phyloP scores from a whole-genome alignment of 2,113 vertebrate species.

The Chloebia gouldiae region DNA sequence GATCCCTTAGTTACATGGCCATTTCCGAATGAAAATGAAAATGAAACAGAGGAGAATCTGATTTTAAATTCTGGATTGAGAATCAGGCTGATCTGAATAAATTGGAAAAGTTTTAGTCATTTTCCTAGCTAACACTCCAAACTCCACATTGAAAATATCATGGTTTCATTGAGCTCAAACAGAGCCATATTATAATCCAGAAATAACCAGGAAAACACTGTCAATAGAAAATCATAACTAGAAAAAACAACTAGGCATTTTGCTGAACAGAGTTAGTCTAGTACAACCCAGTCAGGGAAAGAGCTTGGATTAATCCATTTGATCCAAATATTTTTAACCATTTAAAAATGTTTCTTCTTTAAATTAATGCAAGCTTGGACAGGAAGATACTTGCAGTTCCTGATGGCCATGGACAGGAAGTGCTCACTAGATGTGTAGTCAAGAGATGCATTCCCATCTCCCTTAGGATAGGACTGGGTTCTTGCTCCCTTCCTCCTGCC shows the following conservation, averaged over 20 bases:
- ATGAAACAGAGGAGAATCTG: not conserved
- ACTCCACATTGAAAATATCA: not conserved
- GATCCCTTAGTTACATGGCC: fast-evolving
- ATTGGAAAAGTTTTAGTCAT: not conserved
- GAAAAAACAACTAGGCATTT: not conserved
- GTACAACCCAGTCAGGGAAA: not conserved
- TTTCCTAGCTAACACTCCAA: not conserved
- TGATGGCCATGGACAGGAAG: not conserved
- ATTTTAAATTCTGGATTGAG: not conserved
- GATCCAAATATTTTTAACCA: not conserved
- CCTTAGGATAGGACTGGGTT: not conserved
- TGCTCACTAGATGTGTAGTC: fast-evolving
- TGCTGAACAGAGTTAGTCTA: not conserved
- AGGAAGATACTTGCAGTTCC: not conserved
- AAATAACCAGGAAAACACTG: not conserved
- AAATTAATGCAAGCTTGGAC: fast-evolving
- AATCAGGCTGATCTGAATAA: not conserved
- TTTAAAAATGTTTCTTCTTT: not conserved
- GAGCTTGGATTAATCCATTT: not conserved
- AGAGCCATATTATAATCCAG: not conserved
- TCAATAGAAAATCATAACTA: not conserved
- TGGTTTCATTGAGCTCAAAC: not conserved
- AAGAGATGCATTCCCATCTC: not conserved
- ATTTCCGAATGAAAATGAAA: not conserved
- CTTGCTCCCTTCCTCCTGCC: not conserved